A percentile compares a stretch with the other conserved stretches of the same genome.
Conservation (phyloP, 2,888 invertebrate genomes). For the Geophilus truncorum region DNA sequence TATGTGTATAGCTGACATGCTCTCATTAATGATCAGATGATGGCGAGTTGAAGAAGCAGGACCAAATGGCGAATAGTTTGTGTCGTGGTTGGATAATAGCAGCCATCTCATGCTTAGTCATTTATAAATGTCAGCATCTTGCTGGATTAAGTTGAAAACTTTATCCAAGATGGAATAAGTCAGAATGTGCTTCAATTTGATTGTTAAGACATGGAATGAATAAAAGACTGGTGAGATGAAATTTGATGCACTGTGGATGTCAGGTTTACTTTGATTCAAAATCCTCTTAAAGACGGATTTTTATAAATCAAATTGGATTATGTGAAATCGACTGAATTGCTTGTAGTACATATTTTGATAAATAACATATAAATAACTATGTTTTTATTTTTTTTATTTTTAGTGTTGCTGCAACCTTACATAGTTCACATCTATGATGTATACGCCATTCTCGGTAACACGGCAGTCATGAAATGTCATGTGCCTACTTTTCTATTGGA, state of each 20-base stretch:
- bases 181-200: background rate
- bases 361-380: background rate
- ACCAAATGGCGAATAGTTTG: background rate
- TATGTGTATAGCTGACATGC: slow-evolving; percentile 27
- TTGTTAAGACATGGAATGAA: background rate
- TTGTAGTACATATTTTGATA: too few relatives aligned
- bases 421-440: slow-evolving; percentile 32
- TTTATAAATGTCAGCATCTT: background rate
- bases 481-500: slow-evolving; percentile 39
- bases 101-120: background rate
- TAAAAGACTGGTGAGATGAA: too few relatives aligned
- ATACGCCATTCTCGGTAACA: slow-evolving; percentile 32
- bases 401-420: slow-evolving; percentile 32
- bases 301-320: too few relatives aligned
- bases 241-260: too few relatives aligned
- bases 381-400: slow-evolving; percentile 2
- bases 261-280: too few relatives aligned
- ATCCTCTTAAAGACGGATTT: background rate
- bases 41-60: background rate
- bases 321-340: too few relatives aligned
- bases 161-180: background rate
- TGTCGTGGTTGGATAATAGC: background rate
- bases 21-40: slow-evolving; percentile 16
- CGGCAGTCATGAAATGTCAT: slow-evolving; percentile 32
- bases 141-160: background rate